Percentiles rank a stretch among this genome's conserved stretches.
phyloP scores from a whole-genome alignment of 2,888 invertebrate species.

The Acleris holmiana region DNA sequence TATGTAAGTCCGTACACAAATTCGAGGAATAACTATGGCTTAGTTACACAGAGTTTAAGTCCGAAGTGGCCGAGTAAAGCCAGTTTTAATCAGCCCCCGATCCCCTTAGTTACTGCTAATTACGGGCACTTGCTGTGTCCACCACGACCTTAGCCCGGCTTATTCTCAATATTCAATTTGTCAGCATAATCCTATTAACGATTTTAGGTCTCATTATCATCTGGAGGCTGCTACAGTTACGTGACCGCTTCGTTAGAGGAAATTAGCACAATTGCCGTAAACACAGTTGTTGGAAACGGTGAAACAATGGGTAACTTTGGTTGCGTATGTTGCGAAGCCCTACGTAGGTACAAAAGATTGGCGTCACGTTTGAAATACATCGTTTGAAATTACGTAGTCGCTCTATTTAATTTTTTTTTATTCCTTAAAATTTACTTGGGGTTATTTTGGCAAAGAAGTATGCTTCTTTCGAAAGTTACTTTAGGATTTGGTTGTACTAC shows the following conservation, averaged over 20 bases:
- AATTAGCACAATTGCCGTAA: constrained; percentile 20
- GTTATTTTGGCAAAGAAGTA: no score
- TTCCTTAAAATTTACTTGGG: no score
- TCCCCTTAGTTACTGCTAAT: constrained; percentile 79
- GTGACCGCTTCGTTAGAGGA: constrained; percentile 34
- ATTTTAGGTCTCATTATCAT: constrained; percentile 69
- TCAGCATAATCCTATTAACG: constrained; percentile 73
- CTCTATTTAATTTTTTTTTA: no score
- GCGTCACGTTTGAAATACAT: no score
- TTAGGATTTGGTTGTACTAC: no score
- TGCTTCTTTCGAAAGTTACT: no score
- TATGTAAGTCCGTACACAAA: constrained; percentile 3
- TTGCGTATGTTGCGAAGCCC: no score
- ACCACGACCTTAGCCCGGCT: constrained; percentile 71
- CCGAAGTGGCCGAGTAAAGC: constrained; percentile 60
- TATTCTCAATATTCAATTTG: constrained; percentile 78
- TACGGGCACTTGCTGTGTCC: constrained; percentile 74
- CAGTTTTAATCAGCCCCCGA: constrained; percentile 72
- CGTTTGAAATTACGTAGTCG: no score
- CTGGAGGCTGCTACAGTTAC: constrained; percentile 40
- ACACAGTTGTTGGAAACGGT: no score
- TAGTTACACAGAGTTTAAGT: constrained; percentile 49
- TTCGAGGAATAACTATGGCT: constrained; percentile 47
- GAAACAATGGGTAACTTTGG: no score
- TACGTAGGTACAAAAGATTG: not conserved